These are phyloP conservation scores for Syrrhaptes paradoxus DNA, from an alignment of 2,113 vertebrate species.

Conservation along the genomic window DNA sequence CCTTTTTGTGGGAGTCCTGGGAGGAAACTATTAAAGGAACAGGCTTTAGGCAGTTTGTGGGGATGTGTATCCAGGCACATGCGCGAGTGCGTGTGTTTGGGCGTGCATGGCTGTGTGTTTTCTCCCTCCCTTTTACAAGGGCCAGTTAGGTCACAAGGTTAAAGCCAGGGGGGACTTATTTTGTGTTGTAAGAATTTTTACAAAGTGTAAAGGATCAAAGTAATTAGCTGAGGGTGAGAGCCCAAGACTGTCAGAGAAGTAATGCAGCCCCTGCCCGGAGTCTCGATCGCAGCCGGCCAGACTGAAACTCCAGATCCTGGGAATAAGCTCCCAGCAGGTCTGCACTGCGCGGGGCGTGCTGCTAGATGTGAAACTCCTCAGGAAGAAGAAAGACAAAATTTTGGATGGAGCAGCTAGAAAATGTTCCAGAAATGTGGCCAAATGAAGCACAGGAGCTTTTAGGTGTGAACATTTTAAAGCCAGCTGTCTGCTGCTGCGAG, in stretches of 20 bases:
- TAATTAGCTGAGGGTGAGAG: conserved; percentile 79
- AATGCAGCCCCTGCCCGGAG: conserved; percentile 54
- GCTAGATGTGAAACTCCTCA: neutral
- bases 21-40: conserved; percentile 76
- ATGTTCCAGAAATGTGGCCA: neutral
- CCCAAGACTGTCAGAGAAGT: conserved; percentile 69
- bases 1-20: conserved; percentile 73
- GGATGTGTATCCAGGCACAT: neutral
- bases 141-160: conserved; percentile 80
- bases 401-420: conserved; percentile 10
- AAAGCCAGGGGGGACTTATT: conserved; percentile 78
- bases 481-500: conserved; percentile 19
- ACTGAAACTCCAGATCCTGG: neutral
- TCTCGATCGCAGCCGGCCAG: neutral
- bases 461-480: conserved; percentile 1
- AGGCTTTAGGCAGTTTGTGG: conserved; percentile 50
- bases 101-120: neutral
- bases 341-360: neutral
- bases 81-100: conserved; percentile 7
- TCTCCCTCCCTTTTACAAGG: conserved; percentile 70
- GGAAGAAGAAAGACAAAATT: conserved; percentile 17
- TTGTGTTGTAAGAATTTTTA: conserved; percentile 85
- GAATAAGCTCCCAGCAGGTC: neutral
- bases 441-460: conserved; percentile 30
- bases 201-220: conserved; percentile 86